Conservation (phyloP, 2,888 invertebrate species). For the Miltochrista miniata region DNA sequence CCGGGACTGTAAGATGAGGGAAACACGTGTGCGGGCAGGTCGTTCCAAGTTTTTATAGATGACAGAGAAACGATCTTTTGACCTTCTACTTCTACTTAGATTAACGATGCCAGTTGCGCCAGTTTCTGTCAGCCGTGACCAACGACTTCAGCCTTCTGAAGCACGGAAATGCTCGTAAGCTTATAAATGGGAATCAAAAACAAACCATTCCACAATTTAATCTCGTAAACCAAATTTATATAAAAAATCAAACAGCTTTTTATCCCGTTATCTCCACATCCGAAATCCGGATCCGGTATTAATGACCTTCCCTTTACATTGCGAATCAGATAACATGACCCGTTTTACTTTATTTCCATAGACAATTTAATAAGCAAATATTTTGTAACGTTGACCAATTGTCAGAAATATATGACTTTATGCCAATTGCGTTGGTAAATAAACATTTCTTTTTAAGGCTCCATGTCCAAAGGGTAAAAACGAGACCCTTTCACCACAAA, state of each 20-base stretch:
- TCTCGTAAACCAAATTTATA: not conserved
- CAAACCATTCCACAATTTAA: conserved; percentile 4
- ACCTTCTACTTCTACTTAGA: too few relatives aligned
- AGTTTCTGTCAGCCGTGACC: too few relatives aligned
- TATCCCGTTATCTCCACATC: conserved; percentile 27
- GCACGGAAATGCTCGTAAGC: too few relatives aligned
- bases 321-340: conserved; percentile 28
- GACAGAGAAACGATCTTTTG: too few relatives aligned
- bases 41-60: too few relatives aligned
- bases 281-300: conserved; percentile 17
- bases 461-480: not conserved
- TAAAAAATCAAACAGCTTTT: not conserved
- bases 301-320: conserved; percentile 30
- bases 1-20: too few relatives aligned
- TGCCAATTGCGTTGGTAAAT: not conserved
- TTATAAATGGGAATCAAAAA: too few relatives aligned
- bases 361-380: not conserved
- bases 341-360: conserved; percentile 27
- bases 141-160: too few relatives aligned
- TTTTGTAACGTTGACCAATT: not conserved
- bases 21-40: too few relatives aligned
- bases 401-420: not conserved
- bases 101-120: too few relatives aligned
- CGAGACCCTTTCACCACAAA: too few relatives aligned
- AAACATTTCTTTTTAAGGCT: not conserved